Percentiles rank a stretch among this genome's conserved stretches.
Evolutionary conservation across 2,888 invertebrate genomes (phyloP).

Genomic region (Sinohyriopsis cumingii): DNA sequence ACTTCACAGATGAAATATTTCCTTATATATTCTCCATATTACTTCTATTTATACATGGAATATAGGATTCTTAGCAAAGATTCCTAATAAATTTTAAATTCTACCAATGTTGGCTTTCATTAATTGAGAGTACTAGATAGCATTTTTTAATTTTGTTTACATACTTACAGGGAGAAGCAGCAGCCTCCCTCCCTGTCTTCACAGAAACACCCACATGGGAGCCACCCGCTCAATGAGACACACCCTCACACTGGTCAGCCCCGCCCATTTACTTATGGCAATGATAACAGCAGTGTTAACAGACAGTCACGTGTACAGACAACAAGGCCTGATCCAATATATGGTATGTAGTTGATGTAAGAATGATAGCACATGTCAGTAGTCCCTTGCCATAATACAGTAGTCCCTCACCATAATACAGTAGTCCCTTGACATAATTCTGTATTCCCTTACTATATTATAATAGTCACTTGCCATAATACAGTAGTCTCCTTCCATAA

Average conservation of each 20-base stretch:
- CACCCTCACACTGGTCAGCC: conserved; percentile 63
- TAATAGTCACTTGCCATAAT: background rate
- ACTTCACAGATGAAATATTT: no score
- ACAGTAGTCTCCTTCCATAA: background rate
- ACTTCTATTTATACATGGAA: no score
- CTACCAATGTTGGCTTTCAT: no score
- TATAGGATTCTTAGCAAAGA: no score
- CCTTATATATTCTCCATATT: no score
- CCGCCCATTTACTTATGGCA: conserved; percentile 61
- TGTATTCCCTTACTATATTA: no score
- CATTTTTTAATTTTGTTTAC: background rate
- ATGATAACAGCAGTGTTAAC: conserved; percentile 69
- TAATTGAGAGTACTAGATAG: no score
- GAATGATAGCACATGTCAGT: background rate
- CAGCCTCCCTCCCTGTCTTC: conserved; percentile 56
- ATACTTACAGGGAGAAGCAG: conserved; percentile 62
- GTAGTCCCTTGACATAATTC: background rate
- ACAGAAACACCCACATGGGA: conserved; percentile 68
- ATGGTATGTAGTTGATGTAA: conserved; percentile 44
- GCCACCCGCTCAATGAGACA: conserved; percentile 33
- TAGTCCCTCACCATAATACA: no score
- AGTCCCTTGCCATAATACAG: background rate
- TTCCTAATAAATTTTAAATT: no score
- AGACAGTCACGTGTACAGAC: conserved; percentile 66
- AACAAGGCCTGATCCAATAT: conserved; percentile 64